These are phyloP conservation scores for Tarsius wallacei DNA, from an alignment of 2,797 vertebrate species.

Conservation along the genomic window DNA sequence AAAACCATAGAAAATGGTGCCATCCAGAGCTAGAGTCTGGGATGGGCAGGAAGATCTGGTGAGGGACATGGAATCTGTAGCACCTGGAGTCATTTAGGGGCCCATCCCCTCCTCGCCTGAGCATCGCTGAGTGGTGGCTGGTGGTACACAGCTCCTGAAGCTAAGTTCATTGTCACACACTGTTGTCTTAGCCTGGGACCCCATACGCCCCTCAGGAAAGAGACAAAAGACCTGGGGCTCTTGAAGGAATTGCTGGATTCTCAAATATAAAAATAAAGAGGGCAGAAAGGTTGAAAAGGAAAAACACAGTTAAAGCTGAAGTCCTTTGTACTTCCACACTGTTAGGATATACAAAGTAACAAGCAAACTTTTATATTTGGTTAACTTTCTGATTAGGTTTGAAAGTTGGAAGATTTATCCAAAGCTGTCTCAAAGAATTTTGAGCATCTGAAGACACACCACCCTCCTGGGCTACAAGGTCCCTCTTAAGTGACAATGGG, in stretches of 20 bases:
- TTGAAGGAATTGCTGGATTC: neutral
- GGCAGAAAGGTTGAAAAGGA: neutral
- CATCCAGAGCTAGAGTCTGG: neutral
- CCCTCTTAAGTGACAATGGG: neutral
- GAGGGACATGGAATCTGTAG: neutral
- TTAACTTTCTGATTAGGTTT: conserved; percentile 40
- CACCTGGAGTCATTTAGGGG: neutral
- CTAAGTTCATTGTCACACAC: neutral
- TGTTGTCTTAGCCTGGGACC: neutral
- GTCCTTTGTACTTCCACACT: conserved; percentile 3
- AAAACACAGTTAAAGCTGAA: neutral
- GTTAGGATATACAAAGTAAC: conserved; percentile 1
- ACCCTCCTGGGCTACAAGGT: neutral
- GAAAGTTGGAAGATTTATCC: neutral
- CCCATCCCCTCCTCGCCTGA: neutral
- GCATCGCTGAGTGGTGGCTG: neutral
- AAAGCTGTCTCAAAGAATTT: conserved; percentile 32
- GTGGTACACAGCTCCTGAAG: neutral
- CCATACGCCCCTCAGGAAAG: neutral
- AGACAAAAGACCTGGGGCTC: neutral
- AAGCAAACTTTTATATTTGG: neutral
- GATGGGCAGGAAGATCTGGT: neutral
- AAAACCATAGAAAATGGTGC: conserved; percentile 41
- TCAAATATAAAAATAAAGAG: neutral
- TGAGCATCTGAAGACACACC: conserved; percentile 52